Base-by-base conservation (phyloP, 1,140 invertebrate genomes). In the Diorhabda carinulata region DNA sequence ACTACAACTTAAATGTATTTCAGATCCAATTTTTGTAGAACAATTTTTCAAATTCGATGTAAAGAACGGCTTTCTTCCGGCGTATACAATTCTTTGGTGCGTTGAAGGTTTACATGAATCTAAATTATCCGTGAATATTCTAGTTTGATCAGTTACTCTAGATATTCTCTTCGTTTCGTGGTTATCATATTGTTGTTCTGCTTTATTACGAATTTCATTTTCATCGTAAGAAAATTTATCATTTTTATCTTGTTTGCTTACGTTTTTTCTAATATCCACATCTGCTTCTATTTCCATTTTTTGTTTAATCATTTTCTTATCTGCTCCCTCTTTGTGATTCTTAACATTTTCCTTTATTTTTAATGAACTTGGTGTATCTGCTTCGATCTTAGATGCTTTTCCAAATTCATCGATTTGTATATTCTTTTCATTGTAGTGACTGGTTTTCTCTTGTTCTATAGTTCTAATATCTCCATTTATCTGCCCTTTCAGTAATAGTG, bases 1-100 rank as follows among this genome's bases (percentile, higher is more conserved):
- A 67, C 90, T 90, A 78, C 95, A 97, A 3, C 90, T 89, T n/a
- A 98, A 81, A 76, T 90, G 90, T 2, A 94, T 87, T 70, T 87
- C 83, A 42, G 89, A 89, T 6, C 89, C 89, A 76, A 89, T 88
- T 0, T 88, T 88, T 2, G 90, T 88, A 3, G 90, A 90, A 71
- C 91, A 87, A 78, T 95, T 90, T 2, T 88, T 89, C 47, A 97
- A 80, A 67, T 87, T 86, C n/a, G 89, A 92, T 56, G 91, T 92
- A 80, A 96, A 97, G 4, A 89, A 84, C 4, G 94, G 94, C 80
- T 91, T 90, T 68, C 87, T 84, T 64, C 70, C 74, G 7, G 67
- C 66, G 64, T 72, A 71, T 67, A 72, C 69, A 47, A 73, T 65
- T 64, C 74, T 71, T 52, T 72, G 72, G 47, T 76, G 73, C 3